Percentiles rank a stretch among this genome's conserved stretches.
These are phyloP conservation scores for Saturnia japonica DNA, from an alignment of 2,888 invertebrate species.

Conservation along the genomic window DNA sequence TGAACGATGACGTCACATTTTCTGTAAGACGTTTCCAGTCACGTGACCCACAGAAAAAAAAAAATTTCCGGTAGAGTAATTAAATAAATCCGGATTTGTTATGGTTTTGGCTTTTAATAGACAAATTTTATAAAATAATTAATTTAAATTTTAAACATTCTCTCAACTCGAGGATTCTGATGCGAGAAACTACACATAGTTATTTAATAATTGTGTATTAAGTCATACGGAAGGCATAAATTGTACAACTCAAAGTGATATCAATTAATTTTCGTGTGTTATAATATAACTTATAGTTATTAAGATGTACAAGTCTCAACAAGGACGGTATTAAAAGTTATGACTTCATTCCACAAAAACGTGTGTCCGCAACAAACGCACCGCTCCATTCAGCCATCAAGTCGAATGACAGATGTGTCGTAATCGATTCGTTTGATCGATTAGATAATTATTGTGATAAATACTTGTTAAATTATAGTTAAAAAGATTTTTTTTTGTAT, in stretches of 20 bases:
- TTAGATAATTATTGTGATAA: neutral
- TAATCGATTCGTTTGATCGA: slow-evolving; percentile 7
- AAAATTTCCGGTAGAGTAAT: too few species aligned
- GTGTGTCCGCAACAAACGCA: slow-evolving; percentile 3
- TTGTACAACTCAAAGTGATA: neutral
- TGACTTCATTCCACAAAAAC: slow-evolving; percentile 4
- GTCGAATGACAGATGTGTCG: slow-evolving; percentile 1
- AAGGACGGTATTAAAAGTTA: slow-evolving; percentile 1
- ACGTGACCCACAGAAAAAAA: too few species aligned
- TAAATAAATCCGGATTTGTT: too few species aligned
- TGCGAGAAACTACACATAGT: neutral
- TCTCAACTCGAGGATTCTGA: too few species aligned
- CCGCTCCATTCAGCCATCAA: slow-evolving; percentile 3
- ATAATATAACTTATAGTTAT: slow-evolving; percentile 1
- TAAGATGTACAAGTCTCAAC: slow-evolving; percentile 6
- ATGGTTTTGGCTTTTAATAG: too few species aligned
- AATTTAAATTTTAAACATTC: too few species aligned
- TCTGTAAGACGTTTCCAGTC: too few species aligned
- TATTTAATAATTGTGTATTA: neutral
- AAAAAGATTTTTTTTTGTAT: neutral
- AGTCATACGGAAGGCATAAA: slow-evolving; percentile 1
- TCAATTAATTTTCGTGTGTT: neutral
- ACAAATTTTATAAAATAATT: too few species aligned
- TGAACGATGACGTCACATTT: too few species aligned
- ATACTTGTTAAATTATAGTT: neutral